phyloP scores from a whole-genome alignment of 1,140 invertebrate species.

The Zophobas morio region DNA sequence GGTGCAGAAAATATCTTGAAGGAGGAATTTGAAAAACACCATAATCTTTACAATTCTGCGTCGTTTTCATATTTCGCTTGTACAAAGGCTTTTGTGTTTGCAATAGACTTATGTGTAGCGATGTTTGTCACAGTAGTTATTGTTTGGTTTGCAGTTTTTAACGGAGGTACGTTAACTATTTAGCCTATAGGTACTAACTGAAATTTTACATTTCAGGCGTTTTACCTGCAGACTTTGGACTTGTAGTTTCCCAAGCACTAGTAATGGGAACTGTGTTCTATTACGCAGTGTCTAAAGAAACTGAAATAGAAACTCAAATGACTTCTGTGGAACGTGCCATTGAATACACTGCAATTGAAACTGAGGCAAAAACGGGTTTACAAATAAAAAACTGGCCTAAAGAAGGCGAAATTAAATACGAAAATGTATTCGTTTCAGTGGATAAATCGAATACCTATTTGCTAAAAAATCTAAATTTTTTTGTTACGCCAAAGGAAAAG shows the following conservation, averaged over 20 bases:
- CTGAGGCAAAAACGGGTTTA: conserved; percentile 73
- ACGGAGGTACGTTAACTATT: too few species aligned
- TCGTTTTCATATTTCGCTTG: conserved; percentile 75
- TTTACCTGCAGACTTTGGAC: conserved; percentile 67
- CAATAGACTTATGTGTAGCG: conserved; percentile 80
- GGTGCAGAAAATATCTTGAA: conserved; percentile 82
- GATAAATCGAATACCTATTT: conserved; percentile 69
- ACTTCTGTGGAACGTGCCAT: conserved; percentile 83
- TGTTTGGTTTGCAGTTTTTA: neutral
- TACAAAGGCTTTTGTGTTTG: conserved; percentile 79
- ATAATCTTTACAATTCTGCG: conserved; percentile 79
- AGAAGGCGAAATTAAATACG: conserved; percentile 78
- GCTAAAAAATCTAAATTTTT: conserved; percentile 81
- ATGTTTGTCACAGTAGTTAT: conserved; percentile 28
- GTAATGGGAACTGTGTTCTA: conserved; percentile 81
- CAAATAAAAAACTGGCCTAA: conserved; percentile 75
- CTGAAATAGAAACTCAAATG: conserved; percentile 78
- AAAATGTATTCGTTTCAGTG: conserved; percentile 74
- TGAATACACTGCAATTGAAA: conserved; percentile 73
- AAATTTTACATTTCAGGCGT: conserved; percentile 62
- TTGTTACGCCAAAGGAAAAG: conserved; percentile 74
- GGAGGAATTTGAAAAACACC: conserved; percentile 83
- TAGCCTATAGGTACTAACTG: too few species aligned
- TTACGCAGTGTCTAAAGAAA: conserved; percentile 65
- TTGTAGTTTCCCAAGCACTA: conserved; percentile 70